A percentile compares a stretch with the other conserved stretches of the same genome.
Evolutionary conservation across 2,113 vertebrate species (phyloP).

Genomic region (Pao palembangensis): DNA sequence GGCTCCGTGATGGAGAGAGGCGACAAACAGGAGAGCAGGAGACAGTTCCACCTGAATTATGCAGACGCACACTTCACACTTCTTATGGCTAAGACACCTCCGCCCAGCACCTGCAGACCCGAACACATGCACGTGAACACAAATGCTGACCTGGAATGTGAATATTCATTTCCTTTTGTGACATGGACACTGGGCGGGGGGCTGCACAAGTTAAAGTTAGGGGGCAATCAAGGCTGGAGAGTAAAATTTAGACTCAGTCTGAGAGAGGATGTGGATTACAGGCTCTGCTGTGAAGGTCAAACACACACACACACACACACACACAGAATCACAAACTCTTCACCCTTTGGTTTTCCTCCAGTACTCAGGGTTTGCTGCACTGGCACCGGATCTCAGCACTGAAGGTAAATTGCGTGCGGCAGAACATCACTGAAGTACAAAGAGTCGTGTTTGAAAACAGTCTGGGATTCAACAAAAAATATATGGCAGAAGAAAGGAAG

Average conservation of each 20-base stretch:
- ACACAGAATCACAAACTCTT: not conserved
- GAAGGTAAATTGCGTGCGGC: constrained; percentile 11
- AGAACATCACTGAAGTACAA: constrained; percentile 18
- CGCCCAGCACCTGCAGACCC: not conserved
- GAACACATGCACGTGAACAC: not conserved
- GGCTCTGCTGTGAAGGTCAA: not conserved
- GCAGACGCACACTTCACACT: constrained; percentile 54
- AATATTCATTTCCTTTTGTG: constrained; percentile 20
- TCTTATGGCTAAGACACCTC: constrained; percentile 55
- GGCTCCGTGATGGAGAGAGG: constrained; percentile 29
- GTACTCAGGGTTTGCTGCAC: not conserved
- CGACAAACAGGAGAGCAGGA: constrained; percentile 23
- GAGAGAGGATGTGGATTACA: not conserved
- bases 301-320: not conserved
- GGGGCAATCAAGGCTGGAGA: too few relatives aligned
- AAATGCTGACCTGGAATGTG: not conserved
- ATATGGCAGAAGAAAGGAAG: not conserved
- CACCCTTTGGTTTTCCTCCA: constrained; percentile 5
- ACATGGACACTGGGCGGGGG: not conserved
- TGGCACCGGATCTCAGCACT: constrained; percentile 1
- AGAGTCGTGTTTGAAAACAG: constrained; percentile 17
- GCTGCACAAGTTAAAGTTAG: too few relatives aligned
- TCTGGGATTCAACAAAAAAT: constrained; percentile 11
- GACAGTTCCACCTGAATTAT: constrained; percentile 65
- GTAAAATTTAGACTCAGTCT: not conserved